A percentile compares a stretch with the other conserved stretches of the same genome.
These are phyloP conservation scores for Drymodes brunneopygia DNA, from an alignment of 2,113 vertebrate genomes.

Conservation along the genomic window DNA sequence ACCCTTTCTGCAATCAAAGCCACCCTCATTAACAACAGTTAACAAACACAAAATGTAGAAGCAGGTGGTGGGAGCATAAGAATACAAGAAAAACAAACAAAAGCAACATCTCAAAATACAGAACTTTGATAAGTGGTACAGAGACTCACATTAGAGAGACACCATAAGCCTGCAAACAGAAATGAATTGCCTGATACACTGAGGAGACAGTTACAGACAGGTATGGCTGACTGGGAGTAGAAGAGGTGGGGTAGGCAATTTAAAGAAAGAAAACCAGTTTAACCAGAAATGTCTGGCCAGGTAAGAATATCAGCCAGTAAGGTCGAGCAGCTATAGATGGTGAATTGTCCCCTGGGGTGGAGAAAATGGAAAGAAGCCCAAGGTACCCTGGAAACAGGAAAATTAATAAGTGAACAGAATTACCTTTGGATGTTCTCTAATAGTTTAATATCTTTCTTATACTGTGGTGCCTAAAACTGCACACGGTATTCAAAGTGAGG, in stretches of 20 bases:
- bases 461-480: not conserved
- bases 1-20: not conserved
- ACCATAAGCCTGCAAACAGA: not conserved
- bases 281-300: not conserved
- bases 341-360: not conserved
- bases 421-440: not conserved
- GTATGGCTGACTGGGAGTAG: not conserved
- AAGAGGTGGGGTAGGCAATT: rapidly evolving
- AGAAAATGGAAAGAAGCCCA: not conserved
- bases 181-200: not conserved
- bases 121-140: not conserved
- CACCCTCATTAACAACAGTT: not conserved
- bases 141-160: not conserved
- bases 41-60: not conserved
- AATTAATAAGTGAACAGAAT: not conserved
- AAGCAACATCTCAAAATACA: not conserved
- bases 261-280: not conserved
- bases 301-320: not conserved
- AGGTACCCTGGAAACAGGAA: not conserved
- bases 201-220: not conserved
- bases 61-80: not conserved
- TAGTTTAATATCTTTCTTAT: not conserved
- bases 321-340: not conserved
- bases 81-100: not conserved
- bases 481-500: not conserved